A percentile compares a stretch with the other conserved stretches of the same genome.
Conservation (phyloP, 2,113 vertebrate genomes). For the Cynocephalus volans region DNA sequence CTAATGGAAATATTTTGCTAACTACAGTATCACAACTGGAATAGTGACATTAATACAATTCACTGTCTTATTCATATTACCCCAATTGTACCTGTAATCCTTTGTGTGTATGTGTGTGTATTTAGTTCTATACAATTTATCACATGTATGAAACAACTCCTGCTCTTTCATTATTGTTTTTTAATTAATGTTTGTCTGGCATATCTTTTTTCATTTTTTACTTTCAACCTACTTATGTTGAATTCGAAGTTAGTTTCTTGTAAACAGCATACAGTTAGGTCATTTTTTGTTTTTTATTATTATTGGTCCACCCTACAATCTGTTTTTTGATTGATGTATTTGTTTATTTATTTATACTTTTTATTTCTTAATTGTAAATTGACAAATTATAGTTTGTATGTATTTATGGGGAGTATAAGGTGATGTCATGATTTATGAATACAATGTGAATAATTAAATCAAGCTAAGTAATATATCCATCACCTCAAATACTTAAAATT, state of each 20-base stretch:
- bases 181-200: background rate
- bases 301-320: background rate
- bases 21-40: background rate
- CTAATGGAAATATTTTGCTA: background rate
- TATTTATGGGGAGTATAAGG: background rate
- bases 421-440: background rate
- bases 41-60: background rate
- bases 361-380: background rate
- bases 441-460: background rate
- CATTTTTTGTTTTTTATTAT: background rate
- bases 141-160: background rate
- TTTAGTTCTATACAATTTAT: conserved; percentile 21
- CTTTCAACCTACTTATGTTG: background rate
- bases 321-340: background rate
- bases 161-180: background rate
- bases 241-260: conserved; percentile 13
- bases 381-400: background rate
- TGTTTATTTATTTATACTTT: background rate
- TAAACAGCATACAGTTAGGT: background rate
- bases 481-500: background rate
- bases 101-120: background rate
- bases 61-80: background rate
- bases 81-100: background rate
- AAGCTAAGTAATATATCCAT: background rate
- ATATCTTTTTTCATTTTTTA: background rate